phyloP scores from a whole-genome alignment of 2,113 vertebrate genomes.

The Fulica atra region DNA sequence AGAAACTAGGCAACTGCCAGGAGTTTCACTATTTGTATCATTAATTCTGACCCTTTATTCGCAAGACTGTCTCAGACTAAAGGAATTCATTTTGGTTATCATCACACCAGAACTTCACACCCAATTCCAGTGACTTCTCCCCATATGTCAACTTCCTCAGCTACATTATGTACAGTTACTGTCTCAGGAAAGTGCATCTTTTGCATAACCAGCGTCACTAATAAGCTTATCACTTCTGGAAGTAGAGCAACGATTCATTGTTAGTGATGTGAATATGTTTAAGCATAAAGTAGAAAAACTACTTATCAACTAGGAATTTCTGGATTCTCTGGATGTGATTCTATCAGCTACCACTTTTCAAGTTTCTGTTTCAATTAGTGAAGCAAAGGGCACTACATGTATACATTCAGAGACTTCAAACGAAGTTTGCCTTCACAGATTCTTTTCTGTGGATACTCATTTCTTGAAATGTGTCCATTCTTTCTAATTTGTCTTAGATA shows the following conservation, averaged over 20 bases:
- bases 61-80: background rate
- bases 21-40: background rate
- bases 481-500: background rate
- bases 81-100: constrained; percentile 9
- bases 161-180: background rate
- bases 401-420: background rate
- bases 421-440: background rate
- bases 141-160: background rate
- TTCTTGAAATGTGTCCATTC: background rate
- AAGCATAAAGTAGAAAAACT: background rate
- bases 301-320: background rate
- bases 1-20: background rate
- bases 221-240: background rate
- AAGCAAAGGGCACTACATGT: background rate
- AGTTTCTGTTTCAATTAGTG: background rate
- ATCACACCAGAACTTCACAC: constrained; percentile 20
- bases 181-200: background rate
- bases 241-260: background rate
- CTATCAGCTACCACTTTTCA: background rate
- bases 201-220: background rate
- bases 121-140: background rate
- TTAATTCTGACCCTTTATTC: constrained; percentile 38
- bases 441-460: background rate
- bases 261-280: background rate
- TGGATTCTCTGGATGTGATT: background rate